Conservation (phyloP, 2,888 invertebrate species). For the Cosmorhoe ocellata region DNA sequence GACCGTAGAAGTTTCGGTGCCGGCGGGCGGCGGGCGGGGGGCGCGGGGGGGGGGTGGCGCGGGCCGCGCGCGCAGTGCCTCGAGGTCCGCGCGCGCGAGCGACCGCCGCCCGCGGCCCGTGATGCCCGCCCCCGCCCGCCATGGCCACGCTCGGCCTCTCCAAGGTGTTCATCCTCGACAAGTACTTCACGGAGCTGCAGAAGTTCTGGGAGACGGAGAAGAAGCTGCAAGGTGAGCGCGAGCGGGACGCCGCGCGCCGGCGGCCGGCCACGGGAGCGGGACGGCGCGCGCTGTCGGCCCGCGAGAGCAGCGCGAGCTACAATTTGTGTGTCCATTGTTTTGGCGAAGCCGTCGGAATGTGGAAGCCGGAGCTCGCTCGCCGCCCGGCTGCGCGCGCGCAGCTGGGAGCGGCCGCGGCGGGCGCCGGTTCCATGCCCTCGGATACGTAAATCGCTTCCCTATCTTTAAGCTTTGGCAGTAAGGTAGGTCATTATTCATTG, state of each 20-base stretch:
- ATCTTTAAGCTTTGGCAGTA: not conserved
- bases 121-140: slow-evolving; percentile 75
- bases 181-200: slow-evolving; percentile 97
- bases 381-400: not conserved
- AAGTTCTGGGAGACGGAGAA: slow-evolving; percentile 98
- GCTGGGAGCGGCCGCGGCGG: not conserved
- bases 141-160: slow-evolving; percentile 98
- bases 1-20: slow-evolving; percentile 18
- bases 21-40: slow-evolving; percentile 19
- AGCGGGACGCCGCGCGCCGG: slow-evolving; percentile 28
- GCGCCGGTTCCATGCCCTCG: not conserved
- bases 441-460: not conserved
- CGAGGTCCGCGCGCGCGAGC: slow-evolving; percentile 27
- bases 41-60: slow-evolving; percentile 17
- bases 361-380: slow-evolving; percentile 2
- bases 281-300: no score
- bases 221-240: slow-evolving; percentile 93
- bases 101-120: slow-evolving; percentile 54
- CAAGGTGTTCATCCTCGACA: slow-evolving; percentile 98
- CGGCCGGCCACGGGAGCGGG: slow-evolving; percentile 34
- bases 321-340: slow-evolving; percentile 24
- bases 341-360: slow-evolving; percentile 19
- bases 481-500: not conserved
- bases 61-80: slow-evolving; percentile 11
- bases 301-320: no score